Evolutionary conservation across 2,888 invertebrate genomes (phyloP).

Genomic region (Candidula unifasciata): DNA sequence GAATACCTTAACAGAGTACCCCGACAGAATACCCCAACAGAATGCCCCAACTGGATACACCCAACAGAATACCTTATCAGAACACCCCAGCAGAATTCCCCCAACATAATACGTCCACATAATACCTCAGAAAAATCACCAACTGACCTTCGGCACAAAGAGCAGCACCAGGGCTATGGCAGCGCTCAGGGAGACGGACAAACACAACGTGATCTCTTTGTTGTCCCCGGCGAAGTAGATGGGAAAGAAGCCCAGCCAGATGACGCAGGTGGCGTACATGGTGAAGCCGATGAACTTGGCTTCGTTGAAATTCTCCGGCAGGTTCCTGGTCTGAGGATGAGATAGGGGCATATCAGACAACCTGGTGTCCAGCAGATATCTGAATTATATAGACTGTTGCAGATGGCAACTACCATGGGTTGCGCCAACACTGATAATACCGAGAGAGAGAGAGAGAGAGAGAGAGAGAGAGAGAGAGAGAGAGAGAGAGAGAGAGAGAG

Average conservation of each 20-base stretch:
- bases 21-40: no score
- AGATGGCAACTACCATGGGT: no score
- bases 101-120: no score
- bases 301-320: constrained; percentile 98
- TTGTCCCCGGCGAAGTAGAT: constrained; percentile 91
- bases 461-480: no score
- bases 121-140: neutral
- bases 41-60: no score
- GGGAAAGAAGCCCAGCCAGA: constrained; percentile 98
- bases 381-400: no score
- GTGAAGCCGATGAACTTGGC: constrained; percentile 89
- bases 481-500: no score
- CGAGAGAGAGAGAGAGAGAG: no score
- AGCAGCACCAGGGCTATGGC: constrained; percentile 85
- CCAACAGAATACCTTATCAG: neutral
- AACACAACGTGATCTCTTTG: constrained; percentile 82
- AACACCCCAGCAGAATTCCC: no score
- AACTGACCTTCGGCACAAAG: constrained; percentile 83
- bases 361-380: no score
- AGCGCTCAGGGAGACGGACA: constrained; percentile 86
- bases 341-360: neutral
- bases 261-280: constrained; percentile 98
- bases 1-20: no score
- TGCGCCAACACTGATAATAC: no score
- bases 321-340: constrained; percentile 83